Base-by-base conservation (phyloP, 2,797 vertebrate species). In the Microhierax caerulescens region DNA sequence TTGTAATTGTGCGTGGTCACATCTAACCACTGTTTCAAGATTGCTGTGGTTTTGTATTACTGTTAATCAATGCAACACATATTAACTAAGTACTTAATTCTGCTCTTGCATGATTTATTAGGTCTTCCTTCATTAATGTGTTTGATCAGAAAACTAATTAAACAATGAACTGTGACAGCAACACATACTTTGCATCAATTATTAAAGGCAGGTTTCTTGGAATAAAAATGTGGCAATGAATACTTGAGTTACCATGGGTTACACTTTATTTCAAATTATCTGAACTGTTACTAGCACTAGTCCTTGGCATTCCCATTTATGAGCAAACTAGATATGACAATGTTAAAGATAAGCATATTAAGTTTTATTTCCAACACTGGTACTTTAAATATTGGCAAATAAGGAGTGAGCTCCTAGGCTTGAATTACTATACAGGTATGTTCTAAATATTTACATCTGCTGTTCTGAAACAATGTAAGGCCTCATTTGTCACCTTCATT, bases 131-230 rank as follows among this genome's bases (percentile, higher is more conserved):
- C 97, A 95, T 97, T 98, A 98, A 97, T 93, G 91, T 98, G 88
- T 98, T 98, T 98, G 97, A 98, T 98, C 95, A 98, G 95, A 97
- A 98, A 98, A 97, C 97, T 98, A 98, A 98, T 98, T 98, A 98
- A 98, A 96, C 94, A 96, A 91, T 80, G 89, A 98, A 96, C 91
- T 96, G 94, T 95, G 91, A 90, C 91, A 80, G 94, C 88, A 97
- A 97, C 73, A 95, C 70, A 85, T 94, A 97, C 74, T 97, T 81
- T 57, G 53, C 84, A 95, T 97, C 96, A 95, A 93, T 98, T 98
- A 98, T 97, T 97, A 95, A 97, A 97, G 97, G 56, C 80, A 87
- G 85, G 47, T 72, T 97, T 97, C 92, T 96, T 97, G 93, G 65
- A 89, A 97, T 96, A 93, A 98, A 94, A 95, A 74, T 57, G 53